Base-by-base conservation (phyloP, 2,888 invertebrate genomes). In the Caradrina clavipalpis region DNA sequence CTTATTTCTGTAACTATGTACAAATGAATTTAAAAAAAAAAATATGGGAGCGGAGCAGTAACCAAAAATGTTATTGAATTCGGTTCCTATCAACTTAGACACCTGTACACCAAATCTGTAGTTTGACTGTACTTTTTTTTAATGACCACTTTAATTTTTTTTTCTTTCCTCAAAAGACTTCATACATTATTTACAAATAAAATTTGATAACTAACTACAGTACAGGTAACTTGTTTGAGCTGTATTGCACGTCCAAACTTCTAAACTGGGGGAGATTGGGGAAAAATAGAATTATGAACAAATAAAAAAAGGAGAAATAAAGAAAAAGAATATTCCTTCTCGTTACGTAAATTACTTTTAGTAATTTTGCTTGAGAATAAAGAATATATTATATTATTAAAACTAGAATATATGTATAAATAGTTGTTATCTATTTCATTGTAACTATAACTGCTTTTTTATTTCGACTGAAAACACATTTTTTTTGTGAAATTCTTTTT, bases 181-280 rank as follows among this genome's bases (percentile, higher is more conserved):
- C 39, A 39, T 39, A 13, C 13, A 39, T 39, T 39, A 1, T 39
- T 39, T 39, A 39, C 39, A 39, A 39, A 39, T 39, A 39, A 39
- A 39, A 74, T 80, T 80, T 57, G 64, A 53, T 81, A 67, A 62
- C 90, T 91, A 93, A 88, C 90, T 93, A 93, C 82, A 79, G 83
- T 88, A 87, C 89, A 92, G 91, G 90, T 92, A 92, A 92, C 92
- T 81, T 86, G 81, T 87, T 94, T 94, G 94, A 94, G 93, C 93
- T 92, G 69, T 91, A 93, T 93, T 93, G 92, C 93, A 93, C 91
- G 79, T 82, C 54, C 82, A 76, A 87, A 81, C 80, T 81, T 80
- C 71, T 69, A 66, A 45, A 31, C 15, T 65, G 78, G 73, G 84
- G 81, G 79, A 81, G 82, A 78, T 42, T 42, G 11, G 7, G 31